A percentile compares a stretch with the other conserved stretches of the same genome.
Conservation (phyloP, 1,140 invertebrate genomes). For the Panagrolaimus sp. region DNA sequence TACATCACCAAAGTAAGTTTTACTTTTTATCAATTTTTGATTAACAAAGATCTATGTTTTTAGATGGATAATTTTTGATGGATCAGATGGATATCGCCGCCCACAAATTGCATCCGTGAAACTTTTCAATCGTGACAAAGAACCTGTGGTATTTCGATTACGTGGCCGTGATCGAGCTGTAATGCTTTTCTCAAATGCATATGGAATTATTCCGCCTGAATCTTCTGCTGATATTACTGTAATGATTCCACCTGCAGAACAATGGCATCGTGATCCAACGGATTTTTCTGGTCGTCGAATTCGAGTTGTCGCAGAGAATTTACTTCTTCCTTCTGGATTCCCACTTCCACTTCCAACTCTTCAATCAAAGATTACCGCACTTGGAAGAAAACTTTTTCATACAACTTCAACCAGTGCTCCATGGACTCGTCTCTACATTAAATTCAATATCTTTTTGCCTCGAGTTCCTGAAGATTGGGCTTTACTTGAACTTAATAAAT, state of each 20-base stretch:
- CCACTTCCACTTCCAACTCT: neutral
- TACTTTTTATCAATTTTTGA: neutral
- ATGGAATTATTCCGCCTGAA: neutral
- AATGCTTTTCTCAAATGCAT: neutral
- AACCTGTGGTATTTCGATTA: neutral
- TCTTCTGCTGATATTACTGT: neutral
- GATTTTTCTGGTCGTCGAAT: conserved; percentile 1
- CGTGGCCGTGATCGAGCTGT: conserved; percentile 2
- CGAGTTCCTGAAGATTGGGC: conserved; percentile 4
- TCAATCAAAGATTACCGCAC: neutral
- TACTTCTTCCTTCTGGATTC: neutral
- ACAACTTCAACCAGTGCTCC: neutral
- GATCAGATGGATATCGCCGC: neutral
- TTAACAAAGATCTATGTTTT: neutral
- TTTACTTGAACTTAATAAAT: neutral
- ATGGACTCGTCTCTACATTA: neutral
- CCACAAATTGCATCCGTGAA: neutral
- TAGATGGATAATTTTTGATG: neutral
- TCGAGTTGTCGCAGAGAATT: conserved; percentile 2
- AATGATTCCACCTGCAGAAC: neutral
- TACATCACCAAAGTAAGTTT: neutral
- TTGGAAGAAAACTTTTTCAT: neutral
- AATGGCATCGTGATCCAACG: conserved; percentile 10
- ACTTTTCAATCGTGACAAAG: neutral
- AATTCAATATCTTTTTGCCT: conserved; percentile 2